Evolutionary conservation across 1,140 invertebrate species (phyloP).

Genomic region (Aphelinus atriplicis): DNA sequence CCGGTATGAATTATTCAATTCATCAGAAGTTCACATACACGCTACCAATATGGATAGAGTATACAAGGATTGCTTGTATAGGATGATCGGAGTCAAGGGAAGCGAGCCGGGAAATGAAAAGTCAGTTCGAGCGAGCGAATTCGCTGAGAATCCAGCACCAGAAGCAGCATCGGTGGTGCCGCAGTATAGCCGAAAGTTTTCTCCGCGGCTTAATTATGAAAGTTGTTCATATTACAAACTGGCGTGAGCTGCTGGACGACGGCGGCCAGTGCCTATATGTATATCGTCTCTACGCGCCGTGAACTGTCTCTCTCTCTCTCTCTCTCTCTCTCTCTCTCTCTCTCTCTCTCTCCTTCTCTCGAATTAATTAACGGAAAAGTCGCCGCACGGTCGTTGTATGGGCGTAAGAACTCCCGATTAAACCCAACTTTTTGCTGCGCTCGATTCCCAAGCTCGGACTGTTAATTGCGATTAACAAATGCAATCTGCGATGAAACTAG

Average conservation of each 20-base stretch:
- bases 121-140: background rate
- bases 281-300: no score
- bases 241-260: background rate
- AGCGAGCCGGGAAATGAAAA: slow-evolving; percentile 34
- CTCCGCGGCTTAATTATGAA: slow-evolving; percentile 53
- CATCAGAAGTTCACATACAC: no score
- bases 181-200: slow-evolving; percentile 42
- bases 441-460: background rate
- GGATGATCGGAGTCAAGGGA: background rate
- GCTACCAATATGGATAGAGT: no score
- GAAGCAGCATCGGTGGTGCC: slow-evolving; percentile 23
- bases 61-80: background rate
- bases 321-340: slow-evolving; percentile 20
- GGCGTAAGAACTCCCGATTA: background rate
- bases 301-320: background rate
- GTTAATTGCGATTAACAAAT: slow-evolving; percentile 12
- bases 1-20: background rate
- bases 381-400: background rate
- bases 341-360: slow-evolving; percentile 20
- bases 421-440: background rate
- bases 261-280: no score
- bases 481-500: background rate
- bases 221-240: slow-evolving; percentile 49
- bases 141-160: slow-evolving; percentile 1
- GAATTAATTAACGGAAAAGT: slow-evolving; percentile 55